Percentiles rank a stretch among this genome's conserved stretches.
phyloP scores from a whole-genome alignment of 2,888 invertebrate genomes.

The Phyto melanocephala region DNA sequence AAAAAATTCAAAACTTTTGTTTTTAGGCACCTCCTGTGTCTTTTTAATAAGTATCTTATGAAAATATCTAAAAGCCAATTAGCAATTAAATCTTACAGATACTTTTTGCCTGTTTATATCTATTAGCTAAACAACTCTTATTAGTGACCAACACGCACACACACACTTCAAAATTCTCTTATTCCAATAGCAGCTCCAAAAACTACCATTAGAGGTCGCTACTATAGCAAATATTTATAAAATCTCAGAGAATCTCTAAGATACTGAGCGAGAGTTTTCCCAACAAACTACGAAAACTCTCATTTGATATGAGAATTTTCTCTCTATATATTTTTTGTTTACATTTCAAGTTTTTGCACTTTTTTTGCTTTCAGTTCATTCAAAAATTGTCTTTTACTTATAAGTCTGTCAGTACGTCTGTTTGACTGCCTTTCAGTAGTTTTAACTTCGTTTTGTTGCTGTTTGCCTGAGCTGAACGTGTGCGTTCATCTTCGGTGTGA shows the following conservation, averaged over 20 bases:
- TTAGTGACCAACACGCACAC: constrained; percentile 7
- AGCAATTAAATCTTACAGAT: constrained; percentile 4
- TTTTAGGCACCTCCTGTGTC: too few relatives aligned
- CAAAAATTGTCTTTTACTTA: constrained; percentile 11
- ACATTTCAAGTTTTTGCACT: constrained; percentile 26
- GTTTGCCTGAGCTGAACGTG: constrained; percentile 30
- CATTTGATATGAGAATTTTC: neutral
- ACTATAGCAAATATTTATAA: neutral
- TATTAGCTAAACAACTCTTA: constrained; percentile 6
- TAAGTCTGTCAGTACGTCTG: neutral
- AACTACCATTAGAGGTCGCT: constrained; percentile 17
- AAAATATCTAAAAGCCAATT: neutral
- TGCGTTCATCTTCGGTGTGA: neutral
- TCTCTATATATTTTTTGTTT: constrained; percentile 47
- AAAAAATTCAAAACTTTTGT: too few relatives aligned
- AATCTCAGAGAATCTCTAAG: constrained; percentile 18
- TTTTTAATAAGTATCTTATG: neutral
- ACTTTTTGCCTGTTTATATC: neutral
- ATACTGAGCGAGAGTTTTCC: too few relatives aligned
- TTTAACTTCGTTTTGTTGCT: neutral
- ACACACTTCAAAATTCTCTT: constrained; percentile 27
- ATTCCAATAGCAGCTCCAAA: neutral
- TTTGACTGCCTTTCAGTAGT: neutral
- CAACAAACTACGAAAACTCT: too few relatives aligned
- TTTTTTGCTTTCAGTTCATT: neutral